phyloP scores from a whole-genome alignment of 2,113 vertebrate genomes.

The Gallinago undulata region DNA sequence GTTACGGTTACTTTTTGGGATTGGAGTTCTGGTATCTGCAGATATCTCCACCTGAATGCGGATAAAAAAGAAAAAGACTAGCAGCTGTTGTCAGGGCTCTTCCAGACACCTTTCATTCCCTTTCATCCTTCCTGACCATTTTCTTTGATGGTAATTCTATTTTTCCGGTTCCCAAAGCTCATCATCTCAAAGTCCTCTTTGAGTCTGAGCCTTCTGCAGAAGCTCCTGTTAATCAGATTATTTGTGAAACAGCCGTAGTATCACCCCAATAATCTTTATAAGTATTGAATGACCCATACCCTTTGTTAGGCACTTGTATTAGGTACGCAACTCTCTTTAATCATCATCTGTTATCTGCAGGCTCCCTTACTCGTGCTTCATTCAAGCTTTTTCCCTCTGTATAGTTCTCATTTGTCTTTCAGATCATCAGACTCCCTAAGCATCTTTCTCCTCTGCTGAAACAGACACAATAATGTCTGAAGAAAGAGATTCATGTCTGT shows the following conservation, averaged over 20 bases:
- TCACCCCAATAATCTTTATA: conserved; percentile 18
- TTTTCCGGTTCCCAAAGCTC: conserved; percentile 58
- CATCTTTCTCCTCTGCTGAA: conserved; percentile 7
- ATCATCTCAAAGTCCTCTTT: conserved; percentile 54
- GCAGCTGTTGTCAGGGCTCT: conserved; percentile 23
- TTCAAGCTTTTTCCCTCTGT: background rate
- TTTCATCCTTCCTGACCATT: conserved; percentile 62
- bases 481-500: conserved; percentile 29
- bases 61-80: background rate
- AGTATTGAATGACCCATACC: background rate
- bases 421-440: background rate
- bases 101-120: background rate
- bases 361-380: background rate
- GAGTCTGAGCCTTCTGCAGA: conserved; percentile 52
- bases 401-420: conserved; percentile 40
- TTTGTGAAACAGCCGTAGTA: conserved; percentile 43
- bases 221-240: conserved; percentile 47
- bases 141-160: conserved; percentile 68
- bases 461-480: conserved; percentile 21
- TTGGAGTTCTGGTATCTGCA: background rate
- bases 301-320: background rate
- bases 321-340: background rate
- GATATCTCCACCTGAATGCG: background rate
- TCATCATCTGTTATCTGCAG: background rate
- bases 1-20: background rate